Evolutionary conservation across 2,888 invertebrate genomes (phyloP).

Genomic region (Eudasyphora cyanicolor): DNA sequence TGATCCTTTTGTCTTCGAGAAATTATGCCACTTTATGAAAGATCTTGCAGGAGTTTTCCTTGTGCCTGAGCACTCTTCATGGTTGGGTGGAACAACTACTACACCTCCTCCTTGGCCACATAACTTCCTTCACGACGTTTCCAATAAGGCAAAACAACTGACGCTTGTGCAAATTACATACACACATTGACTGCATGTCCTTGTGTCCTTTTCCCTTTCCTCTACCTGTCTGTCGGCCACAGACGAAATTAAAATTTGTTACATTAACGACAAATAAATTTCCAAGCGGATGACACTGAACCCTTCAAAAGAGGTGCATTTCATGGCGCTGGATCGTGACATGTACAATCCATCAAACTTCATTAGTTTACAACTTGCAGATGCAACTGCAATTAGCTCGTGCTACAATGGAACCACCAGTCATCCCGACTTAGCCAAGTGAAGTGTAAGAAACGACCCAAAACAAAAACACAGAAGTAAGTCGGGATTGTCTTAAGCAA

Average conservation of each 20-base stretch:
- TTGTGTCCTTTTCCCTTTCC: background rate
- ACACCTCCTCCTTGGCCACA: background rate
- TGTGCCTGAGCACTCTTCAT: background rate
- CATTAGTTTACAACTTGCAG: slow-evolving; percentile 53
- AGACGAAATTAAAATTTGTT: background rate
- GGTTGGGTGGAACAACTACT: background rate
- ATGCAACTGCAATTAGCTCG: slow-evolving; percentile 64
- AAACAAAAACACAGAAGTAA: background rate
- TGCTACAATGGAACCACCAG: slow-evolving; percentile 40
- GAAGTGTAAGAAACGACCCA: slow-evolving; percentile 36
- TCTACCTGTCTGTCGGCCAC: background rate
- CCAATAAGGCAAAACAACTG: slow-evolving; percentile 2
- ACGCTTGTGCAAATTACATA: background rate
- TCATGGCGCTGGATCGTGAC: slow-evolving; percentile 23
- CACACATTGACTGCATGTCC: background rate
- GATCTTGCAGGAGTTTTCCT: slow-evolving; percentile 12
- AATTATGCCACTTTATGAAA: background rate
- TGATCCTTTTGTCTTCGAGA: background rate
- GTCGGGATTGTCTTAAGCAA: slow-evolving; percentile 24
- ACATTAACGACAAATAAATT: slow-evolving; percentile 26
- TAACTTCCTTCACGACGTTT: background rate
- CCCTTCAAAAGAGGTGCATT: slow-evolving; percentile 20
- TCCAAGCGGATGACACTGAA: background rate
- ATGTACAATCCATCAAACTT: slow-evolving; percentile 40
- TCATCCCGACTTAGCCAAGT: slow-evolving; percentile 45